These are phyloP conservation scores for Cataglyphis hispanica DNA, from an alignment of 1,140 invertebrate species.

Conservation along the genomic window DNA sequence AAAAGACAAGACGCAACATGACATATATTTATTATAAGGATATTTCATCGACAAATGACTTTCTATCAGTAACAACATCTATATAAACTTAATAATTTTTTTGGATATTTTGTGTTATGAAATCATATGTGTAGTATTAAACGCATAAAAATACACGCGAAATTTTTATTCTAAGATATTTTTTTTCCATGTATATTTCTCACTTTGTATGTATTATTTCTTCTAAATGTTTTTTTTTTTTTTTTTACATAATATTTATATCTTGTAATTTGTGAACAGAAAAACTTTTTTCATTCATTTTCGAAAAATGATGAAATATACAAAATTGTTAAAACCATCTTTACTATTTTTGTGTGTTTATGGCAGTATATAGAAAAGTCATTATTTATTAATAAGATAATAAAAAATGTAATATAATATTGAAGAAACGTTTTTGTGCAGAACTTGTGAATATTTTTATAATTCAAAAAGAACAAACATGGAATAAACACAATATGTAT, in stretches of 20 bases:
- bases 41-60: slow-evolving; percentile 45
- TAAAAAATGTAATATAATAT: slow-evolving; percentile 5
- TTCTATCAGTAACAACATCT: slow-evolving; percentile 71
- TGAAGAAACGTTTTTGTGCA: too few relatives aligned
- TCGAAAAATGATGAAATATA: too few relatives aligned
- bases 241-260: too few relatives aligned
- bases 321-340: background rate
- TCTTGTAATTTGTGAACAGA: too few relatives aligned
- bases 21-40: slow-evolving; percentile 59
- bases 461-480: background rate
- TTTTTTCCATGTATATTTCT: background rate
- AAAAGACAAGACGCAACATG: background rate
- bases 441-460: background rate
- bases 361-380: background rate
- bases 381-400: slow-evolving; percentile 8
- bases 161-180: slow-evolving; percentile 2
- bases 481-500: too few relatives aligned
- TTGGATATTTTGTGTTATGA: background rate
- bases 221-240: background rate
- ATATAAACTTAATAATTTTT: background rate
- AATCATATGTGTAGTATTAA: background rate
- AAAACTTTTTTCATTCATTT: too few relatives aligned
- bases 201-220: background rate
- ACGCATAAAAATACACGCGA: background rate
- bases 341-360: background rate